phyloP scores from a whole-genome alignment of 1,140 invertebrate species.

The Marisa cornuarietis region DNA sequence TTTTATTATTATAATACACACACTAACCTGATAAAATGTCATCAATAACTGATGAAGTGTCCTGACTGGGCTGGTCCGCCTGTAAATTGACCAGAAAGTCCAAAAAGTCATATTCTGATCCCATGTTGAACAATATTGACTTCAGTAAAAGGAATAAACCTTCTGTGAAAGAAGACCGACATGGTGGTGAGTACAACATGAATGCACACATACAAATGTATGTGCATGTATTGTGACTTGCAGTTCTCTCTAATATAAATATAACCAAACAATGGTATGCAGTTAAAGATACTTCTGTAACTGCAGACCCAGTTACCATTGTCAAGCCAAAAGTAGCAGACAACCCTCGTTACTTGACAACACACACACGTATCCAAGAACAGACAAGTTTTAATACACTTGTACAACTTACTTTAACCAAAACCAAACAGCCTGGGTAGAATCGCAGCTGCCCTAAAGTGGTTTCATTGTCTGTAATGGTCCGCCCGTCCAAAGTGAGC shows the following conservation, averaged over 20 bases:
- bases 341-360: neutral
- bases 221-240: neutral
- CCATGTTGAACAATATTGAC: too few species aligned
- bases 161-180: too few species aligned
- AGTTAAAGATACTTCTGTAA: neutral
- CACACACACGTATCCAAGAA: neutral
- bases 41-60: constrained; percentile 41
- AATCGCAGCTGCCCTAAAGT: constrained; percentile 66
- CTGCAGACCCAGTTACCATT: neutral
- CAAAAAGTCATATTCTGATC: too few species aligned
- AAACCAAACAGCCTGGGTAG: constrained; percentile 65
- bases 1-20: neutral
- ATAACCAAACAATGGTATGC: neutral
- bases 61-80: constrained; percentile 52
- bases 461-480: constrained; percentile 58
- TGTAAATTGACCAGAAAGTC: constrained; percentile 14
- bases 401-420: constrained; percentile 64
- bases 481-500: constrained; percentile 62
- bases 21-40: neutral
- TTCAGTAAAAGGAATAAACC: too few species aligned
- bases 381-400: neutral
- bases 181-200: too few species aligned
- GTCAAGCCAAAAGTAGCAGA: neutral
- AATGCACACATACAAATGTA: neutral
- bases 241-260: neutral